phyloP scores from a whole-genome alignment of 2,888 invertebrate genomes.

The Gortyna flavago region DNA sequence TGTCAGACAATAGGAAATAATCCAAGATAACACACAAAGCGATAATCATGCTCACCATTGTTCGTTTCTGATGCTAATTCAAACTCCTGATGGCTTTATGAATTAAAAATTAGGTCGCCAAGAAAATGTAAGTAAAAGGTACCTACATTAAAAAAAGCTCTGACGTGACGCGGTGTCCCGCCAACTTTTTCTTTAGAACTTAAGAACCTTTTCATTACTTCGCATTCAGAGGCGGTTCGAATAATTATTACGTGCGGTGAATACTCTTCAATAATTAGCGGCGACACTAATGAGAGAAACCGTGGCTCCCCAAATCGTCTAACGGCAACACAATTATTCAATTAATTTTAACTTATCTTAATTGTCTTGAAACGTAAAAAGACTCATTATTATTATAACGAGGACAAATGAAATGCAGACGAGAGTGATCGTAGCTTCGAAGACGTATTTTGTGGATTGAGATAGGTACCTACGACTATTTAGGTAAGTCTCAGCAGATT shows the following conservation, averaged over 20 bases:
- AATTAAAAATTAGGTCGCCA: conserved; percentile 61
- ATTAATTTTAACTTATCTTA: conserved; percentile 59
- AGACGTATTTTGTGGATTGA: background rate
- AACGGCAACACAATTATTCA: conserved; percentile 59
- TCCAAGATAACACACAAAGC: conserved; percentile 16
- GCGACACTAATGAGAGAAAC: conserved; percentile 66
- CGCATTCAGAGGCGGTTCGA: conserved; percentile 63
- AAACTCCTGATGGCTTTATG: conserved; percentile 60
- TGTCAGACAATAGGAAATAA: conserved; percentile 24
- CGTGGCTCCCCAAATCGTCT: conserved; percentile 47
- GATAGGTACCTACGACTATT: too few relatives aligned
- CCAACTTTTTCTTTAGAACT: conserved; percentile 64
- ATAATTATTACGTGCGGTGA: conserved; percentile 71
- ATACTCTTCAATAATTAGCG: conserved; percentile 67
- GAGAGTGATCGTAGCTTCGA: background rate
- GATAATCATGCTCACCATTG: conserved; percentile 43
- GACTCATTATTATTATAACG: conserved; percentile 39
- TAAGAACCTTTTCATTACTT: conserved; percentile 71
- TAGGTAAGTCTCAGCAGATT: background rate
- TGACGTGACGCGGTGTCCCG: conserved; percentile 52
- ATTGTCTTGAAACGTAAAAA: conserved; percentile 49
- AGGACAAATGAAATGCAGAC: conserved; percentile 28
- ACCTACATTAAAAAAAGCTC: conserved; percentile 46
- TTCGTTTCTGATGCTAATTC: conserved; percentile 59
- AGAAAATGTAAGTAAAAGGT: conserved; percentile 56